Evolutionary conservation across 2,888 invertebrate species (phyloP), one percentile per base, ranked within the genome.

Genomic region (Zootermopsis nevadensis): DNA sequence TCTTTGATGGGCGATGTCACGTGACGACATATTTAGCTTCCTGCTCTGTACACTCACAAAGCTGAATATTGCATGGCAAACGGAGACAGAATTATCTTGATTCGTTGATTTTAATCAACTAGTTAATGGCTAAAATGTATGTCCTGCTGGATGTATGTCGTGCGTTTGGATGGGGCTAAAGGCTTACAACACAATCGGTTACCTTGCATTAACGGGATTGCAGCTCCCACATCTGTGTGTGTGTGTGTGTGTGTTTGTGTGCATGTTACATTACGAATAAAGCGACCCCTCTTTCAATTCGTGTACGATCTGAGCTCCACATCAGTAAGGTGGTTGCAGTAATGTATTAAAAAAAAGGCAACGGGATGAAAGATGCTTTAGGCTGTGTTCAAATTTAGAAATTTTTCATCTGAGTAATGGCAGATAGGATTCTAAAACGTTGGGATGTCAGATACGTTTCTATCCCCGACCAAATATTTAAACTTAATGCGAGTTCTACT

Each of bases 261-360:
- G 55, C 79, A 66, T 79, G 79, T 66, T 66, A 53, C 60, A 60
- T 60, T 27, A n/a, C 12, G 4, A 79, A 79, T 55, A 66, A 33
- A 35, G 66, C 66, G 35, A 30, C 55, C 30, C 27, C 35, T 79
- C 42, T 8, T 38, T 42, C 35, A 33, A 30, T 22, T 66, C 48
- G 4, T 15, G 74, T 38, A 74, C 7, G 24, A 42, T 38, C 4
- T 19, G 74, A 12, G 22, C 69, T 22, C 24, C 31, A 60, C n/a
- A n/a, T 27, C 60, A 42, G 76, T 33, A 77, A 77, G 55, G 31
- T 27, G 30, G 15, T 53, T 77, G 48, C n/a, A 31, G 79, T 55
- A n/a, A 77, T 60, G n/a, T 79, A 60, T 35, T n/a, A 79, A 30
- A 77, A 77, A 53, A 77, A 48, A 55, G 31, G 55, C 53, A 77